Conservation (phyloP, 35 echinoderm and acorn worm genomes). For the Anneissia japonica region DNA sequence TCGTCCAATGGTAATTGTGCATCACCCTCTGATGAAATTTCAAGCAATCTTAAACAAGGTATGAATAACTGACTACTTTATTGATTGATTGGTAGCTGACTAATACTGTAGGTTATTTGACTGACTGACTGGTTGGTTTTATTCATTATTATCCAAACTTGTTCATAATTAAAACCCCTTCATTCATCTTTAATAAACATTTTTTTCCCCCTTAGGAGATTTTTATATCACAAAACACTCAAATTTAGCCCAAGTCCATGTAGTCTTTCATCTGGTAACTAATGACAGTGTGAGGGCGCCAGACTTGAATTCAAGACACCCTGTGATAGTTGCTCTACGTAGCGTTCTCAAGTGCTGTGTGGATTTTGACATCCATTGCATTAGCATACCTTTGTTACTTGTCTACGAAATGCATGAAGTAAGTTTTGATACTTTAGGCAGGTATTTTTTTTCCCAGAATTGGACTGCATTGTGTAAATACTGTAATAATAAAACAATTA, state of each 20-base stretch:
- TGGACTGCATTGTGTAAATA: too few relatives aligned
- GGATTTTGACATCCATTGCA: slow-evolving; percentile 72
- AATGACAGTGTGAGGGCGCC: slow-evolving; percentile 61
- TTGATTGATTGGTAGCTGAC: too few relatives aligned
- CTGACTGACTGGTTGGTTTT: too few relatives aligned
- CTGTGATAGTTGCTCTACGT: slow-evolving; percentile 60
- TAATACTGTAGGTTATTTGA: too few relatives aligned
- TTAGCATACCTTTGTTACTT: slow-evolving; percentile 72
- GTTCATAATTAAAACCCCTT: too few relatives aligned
- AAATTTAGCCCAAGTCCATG: slow-evolving; percentile 79
- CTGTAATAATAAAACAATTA: too few relatives aligned
- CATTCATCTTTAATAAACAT: too few relatives aligned
- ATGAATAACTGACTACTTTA: too few relatives aligned
- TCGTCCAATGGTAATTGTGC: background rate
- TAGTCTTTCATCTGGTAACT: slow-evolving; percentile 84
- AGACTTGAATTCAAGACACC: slow-evolving; percentile 60
- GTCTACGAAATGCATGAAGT: slow-evolving; percentile 99
- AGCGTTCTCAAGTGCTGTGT: slow-evolving; percentile 83
- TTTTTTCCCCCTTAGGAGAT: slow-evolving; percentile 53
- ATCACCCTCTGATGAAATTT: background rate
- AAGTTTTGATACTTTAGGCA: too few relatives aligned
- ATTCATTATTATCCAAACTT: too few relatives aligned
- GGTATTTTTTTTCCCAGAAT: too few relatives aligned
- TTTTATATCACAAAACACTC: slow-evolving; percentile 91
- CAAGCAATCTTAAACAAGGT: background rate